phyloP scores from a whole-genome alignment of 2,113 vertebrate species.

The Stegastes partitus region DNA sequence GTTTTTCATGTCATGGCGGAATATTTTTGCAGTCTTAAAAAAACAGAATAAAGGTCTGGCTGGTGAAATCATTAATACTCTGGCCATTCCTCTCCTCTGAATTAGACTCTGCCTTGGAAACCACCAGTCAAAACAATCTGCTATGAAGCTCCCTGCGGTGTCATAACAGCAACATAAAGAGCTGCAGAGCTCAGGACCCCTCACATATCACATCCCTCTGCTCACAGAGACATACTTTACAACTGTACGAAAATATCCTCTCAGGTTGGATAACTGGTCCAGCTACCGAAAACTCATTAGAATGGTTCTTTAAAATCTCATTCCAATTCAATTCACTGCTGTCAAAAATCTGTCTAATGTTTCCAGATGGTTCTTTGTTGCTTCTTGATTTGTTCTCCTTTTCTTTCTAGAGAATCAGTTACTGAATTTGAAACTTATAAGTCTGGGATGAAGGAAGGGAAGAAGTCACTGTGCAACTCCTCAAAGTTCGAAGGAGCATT shows the following conservation, averaged over 20 bases:
- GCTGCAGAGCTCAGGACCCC: not conserved
- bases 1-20: not conserved
- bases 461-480: not conserved
- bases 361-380: constrained; percentile 18
- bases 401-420: no score
- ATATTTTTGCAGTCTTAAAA: constrained; percentile 19
- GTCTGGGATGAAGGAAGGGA: no score
- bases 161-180: constrained; percentile 43
- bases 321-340: not conserved
- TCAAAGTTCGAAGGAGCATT: not conserved
- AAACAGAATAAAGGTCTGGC: constrained; percentile 30
- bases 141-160: constrained; percentile 50
- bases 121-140: constrained; percentile 63
- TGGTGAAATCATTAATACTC: constrained; percentile 68
- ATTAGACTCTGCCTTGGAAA: constrained; percentile 57
- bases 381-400: constrained; percentile 10
- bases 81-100: constrained; percentile 56
- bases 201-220: constrained; percentile 17
- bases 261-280: constrained; percentile 1
- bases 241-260: not conserved
- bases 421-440: no score
- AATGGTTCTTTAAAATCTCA: not conserved
- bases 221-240: not conserved
- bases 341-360: not conserved
- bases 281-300: not conserved